Evolutionary conservation across 2,797 vertebrate species (phyloP).

Genomic region (Poecilia gillii): DNA sequence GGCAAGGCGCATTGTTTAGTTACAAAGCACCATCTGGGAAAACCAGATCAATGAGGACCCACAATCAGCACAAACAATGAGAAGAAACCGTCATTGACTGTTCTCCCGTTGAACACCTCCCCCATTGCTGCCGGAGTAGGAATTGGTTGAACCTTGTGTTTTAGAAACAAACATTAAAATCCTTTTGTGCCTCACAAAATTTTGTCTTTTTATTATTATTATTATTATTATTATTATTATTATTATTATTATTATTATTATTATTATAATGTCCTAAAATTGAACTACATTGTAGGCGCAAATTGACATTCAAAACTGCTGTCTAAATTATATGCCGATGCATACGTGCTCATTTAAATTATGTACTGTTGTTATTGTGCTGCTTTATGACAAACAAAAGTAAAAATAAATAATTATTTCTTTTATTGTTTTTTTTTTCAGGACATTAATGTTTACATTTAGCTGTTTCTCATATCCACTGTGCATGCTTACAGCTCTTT

Average conservation of each 20-base stretch:
- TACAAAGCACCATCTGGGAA: constrained; percentile 2
- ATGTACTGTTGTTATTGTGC: neutral
- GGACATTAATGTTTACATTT: neutral
- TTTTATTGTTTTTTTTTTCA: neutral
- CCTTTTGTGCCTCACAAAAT: neutral
- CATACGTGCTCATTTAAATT: neutral
- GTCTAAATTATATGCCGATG: neutral
- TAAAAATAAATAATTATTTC: neutral
- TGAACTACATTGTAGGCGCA: neutral
- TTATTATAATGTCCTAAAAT: neutral
- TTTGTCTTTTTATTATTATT: neutral
- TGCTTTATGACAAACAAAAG: neutral
- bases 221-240: neutral
- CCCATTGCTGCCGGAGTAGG: neutral
- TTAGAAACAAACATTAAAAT: neutral
- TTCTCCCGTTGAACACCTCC: neutral
- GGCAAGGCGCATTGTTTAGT: neutral
- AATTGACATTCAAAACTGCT: neutral
- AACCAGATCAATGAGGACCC: neutral
- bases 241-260: no score
- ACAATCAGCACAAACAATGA: neutral
- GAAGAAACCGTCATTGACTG: neutral
- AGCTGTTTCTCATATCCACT: neutral
- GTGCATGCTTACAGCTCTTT: neutral
- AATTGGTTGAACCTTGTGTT: neutral